Base-by-base conservation (phyloP, 2,888 invertebrate species). In the Drosophila paranaensis region DNA sequence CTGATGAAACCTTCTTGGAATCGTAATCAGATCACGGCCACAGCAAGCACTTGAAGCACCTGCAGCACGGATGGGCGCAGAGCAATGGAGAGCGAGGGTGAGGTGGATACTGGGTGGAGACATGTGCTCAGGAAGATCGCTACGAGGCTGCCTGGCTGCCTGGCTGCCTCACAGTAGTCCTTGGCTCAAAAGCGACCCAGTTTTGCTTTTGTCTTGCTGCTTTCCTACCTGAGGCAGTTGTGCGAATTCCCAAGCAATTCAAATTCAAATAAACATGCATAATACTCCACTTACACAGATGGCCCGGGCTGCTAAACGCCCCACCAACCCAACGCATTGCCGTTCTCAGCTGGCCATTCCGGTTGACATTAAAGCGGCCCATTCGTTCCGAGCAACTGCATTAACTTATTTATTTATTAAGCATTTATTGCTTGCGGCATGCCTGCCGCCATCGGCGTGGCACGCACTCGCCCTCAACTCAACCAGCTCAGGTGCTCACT, bases 1-100 rank as follows among this genome's bases (percentile, higher is more conserved):
- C 64, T 74, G 60, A 61, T 81, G 71, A 74, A 54, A 75, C 65
- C 81, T 81, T 86, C 76, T 74, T 72, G 78, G 82, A 82, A 83
- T 80, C 64, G 53, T 73, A 86, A 83, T 86, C 77, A 74, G 86
- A 82, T 83, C 85, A 85, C 66, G 86, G 85, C 69, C 81, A 74
- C 81, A 74, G 62, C 67, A 62, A 74, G 62, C 67, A 45, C n/a
- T 35, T 30, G 48, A 35, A 39, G 48, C n/a, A 43, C 64, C 40
- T 43, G 51, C 69, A 55, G 6, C 8, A 43, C 14, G 46, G 25
- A 48, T 40, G n/a, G 30, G 27, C 14, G 10, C 48, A 42, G 4
- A 51, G 9, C 3, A 14, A 53, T 14, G 16, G 20, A 16, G 16
- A 2, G 5, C 14, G 37, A 14, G 35, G 14, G 37, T 6, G 25